Evolutionary conservation across 2,113 vertebrate species (phyloP).

Genomic region (Elephantulus edwardii): DNA sequence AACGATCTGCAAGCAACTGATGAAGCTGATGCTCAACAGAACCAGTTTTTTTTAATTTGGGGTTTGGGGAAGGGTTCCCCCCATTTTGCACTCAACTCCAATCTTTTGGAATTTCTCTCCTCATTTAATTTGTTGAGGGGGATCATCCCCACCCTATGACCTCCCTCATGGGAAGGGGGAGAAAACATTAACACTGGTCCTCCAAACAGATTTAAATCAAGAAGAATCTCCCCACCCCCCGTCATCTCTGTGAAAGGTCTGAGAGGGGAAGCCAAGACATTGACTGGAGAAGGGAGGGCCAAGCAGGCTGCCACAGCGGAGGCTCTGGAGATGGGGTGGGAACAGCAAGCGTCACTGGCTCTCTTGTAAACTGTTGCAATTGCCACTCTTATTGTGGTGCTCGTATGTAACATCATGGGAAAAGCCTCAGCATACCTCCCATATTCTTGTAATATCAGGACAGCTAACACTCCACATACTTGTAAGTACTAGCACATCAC

Average conservation of each 20-base stretch:
- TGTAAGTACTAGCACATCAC: too few relatives aligned
- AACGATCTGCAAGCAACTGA: too few relatives aligned
- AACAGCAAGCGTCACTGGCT: background rate
- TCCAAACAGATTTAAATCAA: background rate
- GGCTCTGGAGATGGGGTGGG: too few relatives aligned
- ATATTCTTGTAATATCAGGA: background rate
- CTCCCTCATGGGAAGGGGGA: background rate
- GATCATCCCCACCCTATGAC: background rate
- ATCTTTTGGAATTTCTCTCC: background rate
- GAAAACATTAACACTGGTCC: background rate
- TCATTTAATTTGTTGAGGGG: background rate
- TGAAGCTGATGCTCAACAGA: background rate
- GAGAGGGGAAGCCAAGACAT: background rate
- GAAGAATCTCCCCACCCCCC: background rate
- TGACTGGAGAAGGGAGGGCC: background rate
- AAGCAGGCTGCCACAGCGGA: background rate
- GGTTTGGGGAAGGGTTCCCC: too few relatives aligned
- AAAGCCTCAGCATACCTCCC: background rate
- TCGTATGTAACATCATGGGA: background rate
- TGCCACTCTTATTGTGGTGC: background rate
- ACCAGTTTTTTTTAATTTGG: too few relatives aligned
- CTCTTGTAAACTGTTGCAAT: slow-evolving; percentile 5
- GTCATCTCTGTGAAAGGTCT: background rate
- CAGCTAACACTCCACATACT: too few relatives aligned
- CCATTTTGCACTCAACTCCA: background rate